These are phyloP conservation scores for Drosophila limbata DNA, from an alignment of 2,888 invertebrate species.

Conservation along the genomic window DNA sequence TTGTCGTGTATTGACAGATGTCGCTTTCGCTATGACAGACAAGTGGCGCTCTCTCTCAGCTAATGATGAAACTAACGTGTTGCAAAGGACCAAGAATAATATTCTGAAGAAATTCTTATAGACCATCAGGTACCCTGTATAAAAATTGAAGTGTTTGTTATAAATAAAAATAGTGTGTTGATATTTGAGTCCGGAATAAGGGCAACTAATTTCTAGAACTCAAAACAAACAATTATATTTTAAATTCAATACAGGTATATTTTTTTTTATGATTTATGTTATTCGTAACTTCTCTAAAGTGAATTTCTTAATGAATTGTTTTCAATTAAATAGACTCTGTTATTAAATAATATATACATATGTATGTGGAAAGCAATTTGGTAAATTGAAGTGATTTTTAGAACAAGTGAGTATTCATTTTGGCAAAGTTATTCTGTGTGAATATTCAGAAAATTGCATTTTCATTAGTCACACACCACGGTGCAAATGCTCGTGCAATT, in stretches of 20 bases:
- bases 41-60: constrained; percentile 57
- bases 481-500: constrained; percentile 60
- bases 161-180: not conserved
- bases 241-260: too few relatives aligned
- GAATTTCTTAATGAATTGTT: too few relatives aligned
- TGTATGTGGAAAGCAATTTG: too few relatives aligned
- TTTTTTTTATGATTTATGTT: too few relatives aligned
- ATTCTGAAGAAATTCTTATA: not conserved
- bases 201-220: too few relatives aligned
- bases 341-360: too few relatives aligned
- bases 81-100: not conserved
- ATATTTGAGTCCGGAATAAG: too few relatives aligned
- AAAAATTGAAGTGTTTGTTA: not conserved
- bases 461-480: constrained; percentile 31
- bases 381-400: not conserved
- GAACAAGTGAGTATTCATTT: not conserved
- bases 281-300: too few relatives aligned
- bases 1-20: constrained; percentile 52
- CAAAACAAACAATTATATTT: not conserved
- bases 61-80: not conserved
- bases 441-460: not conserved
- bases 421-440: too few relatives aligned
- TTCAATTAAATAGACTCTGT: too few relatives aligned
- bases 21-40: constrained; percentile 53
- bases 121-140: not conserved